A percentile compares a stretch with the other conserved stretches of the same genome.
Evolutionary conservation across 2,797 vertebrate species (phyloP).

Genomic region (Brachyalestes nurse): DNA sequence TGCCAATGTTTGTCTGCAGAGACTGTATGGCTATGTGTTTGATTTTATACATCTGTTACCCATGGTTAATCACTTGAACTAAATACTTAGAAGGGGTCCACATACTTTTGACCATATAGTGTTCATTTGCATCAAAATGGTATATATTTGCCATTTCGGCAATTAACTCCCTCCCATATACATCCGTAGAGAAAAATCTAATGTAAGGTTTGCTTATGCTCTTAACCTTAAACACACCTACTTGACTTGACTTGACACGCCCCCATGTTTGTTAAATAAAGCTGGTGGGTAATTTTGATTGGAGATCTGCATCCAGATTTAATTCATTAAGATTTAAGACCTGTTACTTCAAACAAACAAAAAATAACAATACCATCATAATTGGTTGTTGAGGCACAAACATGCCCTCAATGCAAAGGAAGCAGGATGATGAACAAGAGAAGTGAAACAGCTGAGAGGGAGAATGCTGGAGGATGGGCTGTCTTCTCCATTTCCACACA

Average conservation of each 20-base stretch:
- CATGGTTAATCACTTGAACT: too few relatives aligned
- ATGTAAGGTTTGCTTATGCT: background rate
- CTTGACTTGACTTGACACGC: too few relatives aligned
- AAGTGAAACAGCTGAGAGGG: constrained; percentile 19
- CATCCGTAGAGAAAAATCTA: background rate
- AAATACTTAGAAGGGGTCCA: too few relatives aligned
- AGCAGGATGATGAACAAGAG: constrained; percentile 10
- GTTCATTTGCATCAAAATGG: too few relatives aligned
- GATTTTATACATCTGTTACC: too few relatives aligned
- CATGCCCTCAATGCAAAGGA: constrained; percentile 22
- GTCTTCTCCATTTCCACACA: background rate
- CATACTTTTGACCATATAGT: too few relatives aligned
- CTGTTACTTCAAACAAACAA: constrained; percentile 4
- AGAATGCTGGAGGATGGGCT: background rate
- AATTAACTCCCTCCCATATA: background rate
- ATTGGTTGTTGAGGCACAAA: constrained; percentile 21
- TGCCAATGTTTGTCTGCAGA: too few relatives aligned
- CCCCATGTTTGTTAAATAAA: constrained; percentile 20
- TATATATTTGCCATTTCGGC: background rate
- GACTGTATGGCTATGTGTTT: too few relatives aligned
- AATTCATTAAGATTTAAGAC: constrained; percentile 45
- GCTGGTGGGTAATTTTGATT: constrained; percentile 27
- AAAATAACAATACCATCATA: constrained; percentile 7
- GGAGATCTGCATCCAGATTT: constrained; percentile 27
- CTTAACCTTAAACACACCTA: background rate